Conservation (phyloP, 23 tunicate genomes). For the Ciona savignyi region DNA sequence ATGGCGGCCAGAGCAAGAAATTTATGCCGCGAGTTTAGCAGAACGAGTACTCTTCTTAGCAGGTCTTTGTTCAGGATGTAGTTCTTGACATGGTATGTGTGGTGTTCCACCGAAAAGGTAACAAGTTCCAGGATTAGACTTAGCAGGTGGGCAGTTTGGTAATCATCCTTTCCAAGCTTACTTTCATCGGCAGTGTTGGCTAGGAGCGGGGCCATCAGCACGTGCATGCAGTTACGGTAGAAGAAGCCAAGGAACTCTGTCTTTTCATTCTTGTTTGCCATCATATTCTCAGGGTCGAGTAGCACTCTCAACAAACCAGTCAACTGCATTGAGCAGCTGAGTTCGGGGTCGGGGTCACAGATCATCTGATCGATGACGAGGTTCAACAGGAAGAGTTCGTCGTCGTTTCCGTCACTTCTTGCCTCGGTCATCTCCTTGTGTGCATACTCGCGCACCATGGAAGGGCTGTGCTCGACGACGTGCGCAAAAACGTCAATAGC, state of each 20-base stretch:
- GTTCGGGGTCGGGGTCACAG: conserved; percentile 88
- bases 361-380: conserved; percentile 91
- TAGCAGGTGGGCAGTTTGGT: conserved; percentile 74
- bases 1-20: conserved; percentile 76
- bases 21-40: conserved; percentile 59
- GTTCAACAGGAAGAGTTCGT: conserved; percentile 56
- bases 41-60: conserved; percentile 65
- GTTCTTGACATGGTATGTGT: conserved; percentile 85
- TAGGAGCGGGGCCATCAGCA: conserved; percentile 86
- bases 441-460: conserved; percentile 91
- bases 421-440: conserved; percentile 37
- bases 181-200: conserved; percentile 86
- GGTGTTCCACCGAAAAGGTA: conserved; percentile 91
- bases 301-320: conserved; percentile 53
- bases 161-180: conserved; percentile 72
- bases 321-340: conserved; percentile 79
- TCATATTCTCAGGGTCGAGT: conserved; percentile 92
- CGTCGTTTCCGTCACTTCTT: conserved; percentile 21
- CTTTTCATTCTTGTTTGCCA: conserved; percentile 87
- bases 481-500: conserved; percentile 77
- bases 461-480: conserved; percentile 86
- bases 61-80: conserved; percentile 82
- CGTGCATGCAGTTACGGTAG: conserved; percentile 91
- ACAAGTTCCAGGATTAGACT: conserved; percentile 81
- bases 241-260: conserved; percentile 84